Percentiles rank a stretch among this genome's conserved stretches.
phyloP scores from a whole-genome alignment of 1,140 invertebrate species.

The Sinella curviseta region DNA sequence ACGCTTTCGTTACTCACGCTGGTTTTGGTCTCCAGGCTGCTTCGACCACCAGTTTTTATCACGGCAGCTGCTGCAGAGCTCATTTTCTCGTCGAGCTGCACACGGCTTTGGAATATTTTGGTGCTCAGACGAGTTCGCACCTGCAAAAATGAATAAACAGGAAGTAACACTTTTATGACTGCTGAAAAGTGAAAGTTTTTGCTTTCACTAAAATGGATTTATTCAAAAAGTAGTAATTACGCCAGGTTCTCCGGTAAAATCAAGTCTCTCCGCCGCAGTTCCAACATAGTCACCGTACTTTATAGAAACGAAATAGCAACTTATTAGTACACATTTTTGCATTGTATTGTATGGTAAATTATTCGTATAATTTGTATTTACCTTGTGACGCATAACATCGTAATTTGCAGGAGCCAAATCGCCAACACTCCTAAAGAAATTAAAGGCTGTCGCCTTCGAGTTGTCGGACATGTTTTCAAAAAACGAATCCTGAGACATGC shows the following conservation, averaged over 20 bases:
- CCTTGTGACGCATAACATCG: constrained; percentile 24
- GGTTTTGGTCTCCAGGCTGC: not conserved
- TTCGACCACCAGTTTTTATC: not conserved
- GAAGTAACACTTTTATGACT: not conserved
- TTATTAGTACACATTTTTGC: no score
- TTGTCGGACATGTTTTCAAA: constrained; percentile 27
- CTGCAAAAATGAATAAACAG: not conserved
- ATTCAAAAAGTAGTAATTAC: no score
- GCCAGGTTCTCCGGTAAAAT: not conserved
- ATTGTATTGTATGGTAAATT: no score
- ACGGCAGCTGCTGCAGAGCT: not conserved
- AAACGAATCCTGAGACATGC: constrained; percentile 11
- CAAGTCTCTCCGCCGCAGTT: constrained; percentile 1
- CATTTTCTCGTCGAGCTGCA: not conserved
- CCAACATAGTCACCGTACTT: constrained; percentile 6
- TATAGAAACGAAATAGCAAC: no score
- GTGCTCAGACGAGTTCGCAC: not conserved
- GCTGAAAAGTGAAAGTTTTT: not conserved
- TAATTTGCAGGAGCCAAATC: constrained; percentile 16
- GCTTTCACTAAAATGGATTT: not conserved
- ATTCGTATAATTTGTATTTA: no score
- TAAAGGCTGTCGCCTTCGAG: not conserved
- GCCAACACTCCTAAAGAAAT: constrained; percentile 6
- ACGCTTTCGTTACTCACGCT: not conserved
- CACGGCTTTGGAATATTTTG: not conserved